Evolutionary conservation across 2,888 invertebrate species (phyloP).

Genomic region (Aspidapion aeneum): DNA sequence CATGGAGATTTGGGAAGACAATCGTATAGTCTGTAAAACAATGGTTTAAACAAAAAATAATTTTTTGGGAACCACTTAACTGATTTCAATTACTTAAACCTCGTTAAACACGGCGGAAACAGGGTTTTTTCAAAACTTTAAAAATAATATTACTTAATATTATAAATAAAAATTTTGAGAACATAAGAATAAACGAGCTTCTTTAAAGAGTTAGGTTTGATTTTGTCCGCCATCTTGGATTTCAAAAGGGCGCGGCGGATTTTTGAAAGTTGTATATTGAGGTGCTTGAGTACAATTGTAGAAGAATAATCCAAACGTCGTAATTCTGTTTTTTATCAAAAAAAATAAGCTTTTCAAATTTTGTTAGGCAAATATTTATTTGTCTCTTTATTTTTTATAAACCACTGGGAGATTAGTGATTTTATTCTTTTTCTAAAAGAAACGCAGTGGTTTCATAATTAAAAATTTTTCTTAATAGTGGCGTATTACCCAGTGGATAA

Average conservation of each 20-base stretch:
- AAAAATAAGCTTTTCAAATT: too few relatives aligned
- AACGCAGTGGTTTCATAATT: too few relatives aligned
- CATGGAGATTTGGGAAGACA: neutral
- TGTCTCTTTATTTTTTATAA: too few relatives aligned
- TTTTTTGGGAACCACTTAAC: neutral
- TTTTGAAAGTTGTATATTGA: too few relatives aligned
- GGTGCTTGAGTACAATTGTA: too few relatives aligned
- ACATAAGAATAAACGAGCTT: neutral
- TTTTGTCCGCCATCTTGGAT: neutral
- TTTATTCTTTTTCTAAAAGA: too few relatives aligned
- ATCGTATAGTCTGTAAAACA: neutral
- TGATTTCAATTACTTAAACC: neutral
- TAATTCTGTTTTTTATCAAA: too few relatives aligned
- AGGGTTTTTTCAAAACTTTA: neutral
- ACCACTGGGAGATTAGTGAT: too few relatives aligned
- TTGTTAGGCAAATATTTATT: too few relatives aligned
- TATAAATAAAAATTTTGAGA: neutral
- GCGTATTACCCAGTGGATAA: too few relatives aligned
- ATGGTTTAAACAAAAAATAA: neutral
- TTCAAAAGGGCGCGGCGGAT: neutral
- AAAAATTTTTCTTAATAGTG: too few relatives aligned
- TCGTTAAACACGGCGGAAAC: neutral
- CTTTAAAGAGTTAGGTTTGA: neutral
- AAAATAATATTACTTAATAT: neutral
- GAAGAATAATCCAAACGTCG: too few relatives aligned